Evolutionary conservation across 2,113 vertebrate genomes (phyloP).

Genomic region (Ariopsis seemanni): DNA sequence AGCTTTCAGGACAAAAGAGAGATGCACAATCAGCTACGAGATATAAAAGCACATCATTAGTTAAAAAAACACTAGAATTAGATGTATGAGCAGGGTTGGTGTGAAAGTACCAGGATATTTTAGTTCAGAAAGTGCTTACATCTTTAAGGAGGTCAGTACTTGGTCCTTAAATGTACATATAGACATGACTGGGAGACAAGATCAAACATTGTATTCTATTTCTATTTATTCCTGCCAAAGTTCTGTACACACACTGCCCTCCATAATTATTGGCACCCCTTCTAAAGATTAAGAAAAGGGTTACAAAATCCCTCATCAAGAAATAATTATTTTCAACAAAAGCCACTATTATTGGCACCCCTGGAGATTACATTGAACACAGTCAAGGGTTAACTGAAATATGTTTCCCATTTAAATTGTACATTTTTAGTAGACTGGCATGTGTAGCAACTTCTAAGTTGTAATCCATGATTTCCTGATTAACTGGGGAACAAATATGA

Average conservation of each 20-base stretch:
- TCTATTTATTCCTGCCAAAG: neutral
- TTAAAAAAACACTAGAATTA: neutral
- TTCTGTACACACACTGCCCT: neutral
- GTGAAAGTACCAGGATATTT: neutral
- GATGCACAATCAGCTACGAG: neutral
- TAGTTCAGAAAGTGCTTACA: neutral
- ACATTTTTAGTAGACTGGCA: too few species aligned
- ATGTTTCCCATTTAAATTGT: too few species aligned
- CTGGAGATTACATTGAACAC: too few species aligned
- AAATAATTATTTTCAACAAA: too few species aligned
- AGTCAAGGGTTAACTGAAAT: too few species aligned
- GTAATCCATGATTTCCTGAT: too few species aligned
- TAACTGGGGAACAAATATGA: too few species aligned
- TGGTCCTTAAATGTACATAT: neutral
- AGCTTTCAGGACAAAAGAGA: neutral
- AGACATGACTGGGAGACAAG: neutral
- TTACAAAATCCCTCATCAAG: too few species aligned
- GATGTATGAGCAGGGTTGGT: neutral
- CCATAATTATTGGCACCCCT: too few species aligned
- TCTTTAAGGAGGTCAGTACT: neutral
- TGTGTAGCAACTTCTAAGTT: too few species aligned
- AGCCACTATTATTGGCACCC: too few species aligned
- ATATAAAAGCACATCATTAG: neutral
- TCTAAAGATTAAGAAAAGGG: too few species aligned
- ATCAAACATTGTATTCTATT: neutral